These are phyloP conservation scores for Columba livia DNA, from an alignment of 2,113 vertebrate species.

Conservation along the genomic window DNA sequence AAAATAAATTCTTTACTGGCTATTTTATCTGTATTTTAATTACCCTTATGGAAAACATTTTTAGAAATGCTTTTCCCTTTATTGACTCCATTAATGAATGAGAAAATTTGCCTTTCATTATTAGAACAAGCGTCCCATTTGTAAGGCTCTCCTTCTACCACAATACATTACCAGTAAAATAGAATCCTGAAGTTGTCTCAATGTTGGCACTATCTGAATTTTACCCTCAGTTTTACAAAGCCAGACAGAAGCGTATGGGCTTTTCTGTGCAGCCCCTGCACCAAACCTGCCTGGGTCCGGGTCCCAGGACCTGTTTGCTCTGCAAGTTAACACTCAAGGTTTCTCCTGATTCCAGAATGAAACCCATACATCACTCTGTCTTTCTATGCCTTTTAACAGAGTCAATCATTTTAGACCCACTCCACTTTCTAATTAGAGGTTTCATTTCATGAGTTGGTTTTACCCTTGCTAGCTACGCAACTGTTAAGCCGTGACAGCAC, in stretches of 20 bases:
- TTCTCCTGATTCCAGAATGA: not conserved
- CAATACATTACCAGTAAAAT: not conserved
- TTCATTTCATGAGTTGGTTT: not conserved
- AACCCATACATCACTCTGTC: not conserved
- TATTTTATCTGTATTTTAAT: not conserved
- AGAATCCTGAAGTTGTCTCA: not conserved
- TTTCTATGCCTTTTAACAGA: not conserved
- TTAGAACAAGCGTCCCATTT: not conserved
- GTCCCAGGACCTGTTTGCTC: not conserved
- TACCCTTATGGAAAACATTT: not conserved
- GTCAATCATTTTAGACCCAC: not conserved
- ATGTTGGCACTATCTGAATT: not conserved
- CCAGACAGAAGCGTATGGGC: accelerated
- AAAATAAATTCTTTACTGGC: not conserved
- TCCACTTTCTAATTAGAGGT: not conserved
- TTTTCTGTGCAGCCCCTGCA: not conserved
- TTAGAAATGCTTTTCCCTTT: not conserved
- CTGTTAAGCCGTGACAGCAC: not conserved
- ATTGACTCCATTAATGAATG: not conserved
- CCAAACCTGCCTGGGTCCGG: not conserved
- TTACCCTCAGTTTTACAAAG: not conserved
- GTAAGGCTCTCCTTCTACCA: not conserved
- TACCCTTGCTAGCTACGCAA: not conserved
- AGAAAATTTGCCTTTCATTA: not conserved
- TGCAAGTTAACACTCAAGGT: not conserved